Evolutionary conservation across 2,797 vertebrate genomes (phyloP).

Genomic region (Sebastes kiyomatsui): DNA sequence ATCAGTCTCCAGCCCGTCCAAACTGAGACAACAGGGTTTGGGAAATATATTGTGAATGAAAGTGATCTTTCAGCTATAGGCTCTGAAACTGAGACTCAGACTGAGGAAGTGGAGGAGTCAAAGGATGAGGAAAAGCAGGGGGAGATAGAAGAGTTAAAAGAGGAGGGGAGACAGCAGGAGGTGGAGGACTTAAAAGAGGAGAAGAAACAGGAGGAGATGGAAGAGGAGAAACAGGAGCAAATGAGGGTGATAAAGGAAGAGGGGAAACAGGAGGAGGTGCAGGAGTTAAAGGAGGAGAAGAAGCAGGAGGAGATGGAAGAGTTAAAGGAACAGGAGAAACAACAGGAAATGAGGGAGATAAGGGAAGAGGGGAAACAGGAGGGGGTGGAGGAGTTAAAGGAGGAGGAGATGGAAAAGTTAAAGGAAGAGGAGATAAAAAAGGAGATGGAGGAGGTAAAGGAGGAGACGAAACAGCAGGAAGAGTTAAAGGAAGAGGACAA

Average conservation of each 20-base stretch:
- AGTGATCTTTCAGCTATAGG: background rate
- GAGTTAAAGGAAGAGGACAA: background rate
- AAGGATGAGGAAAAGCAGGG: background rate
- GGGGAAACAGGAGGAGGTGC: background rate
- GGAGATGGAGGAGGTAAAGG: background rate
- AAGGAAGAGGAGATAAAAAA: background rate
- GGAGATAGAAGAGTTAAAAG: background rate
- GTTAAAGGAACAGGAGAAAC: background rate
- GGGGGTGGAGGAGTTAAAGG: too few species aligned
- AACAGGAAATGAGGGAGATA: background rate
- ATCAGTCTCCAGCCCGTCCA: background rate
- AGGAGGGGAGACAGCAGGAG: too few species aligned
- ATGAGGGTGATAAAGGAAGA: background rate
- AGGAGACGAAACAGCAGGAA: background rate
- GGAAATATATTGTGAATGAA: slow-evolving; percentile 5
- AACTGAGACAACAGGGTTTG: background rate
- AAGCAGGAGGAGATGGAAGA: background rate
- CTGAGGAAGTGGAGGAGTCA: background rate
- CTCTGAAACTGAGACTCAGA: background rate
- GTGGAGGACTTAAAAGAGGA: too few species aligned
- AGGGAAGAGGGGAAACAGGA: background rate
- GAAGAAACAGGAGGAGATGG: too few species aligned
- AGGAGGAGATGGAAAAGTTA: background rate
- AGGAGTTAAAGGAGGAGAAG: background rate
- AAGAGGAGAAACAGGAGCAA: background rate